Base-by-base conservation (phyloP, 2,113 vertebrate species). In the Macrotus californicus region DNA sequence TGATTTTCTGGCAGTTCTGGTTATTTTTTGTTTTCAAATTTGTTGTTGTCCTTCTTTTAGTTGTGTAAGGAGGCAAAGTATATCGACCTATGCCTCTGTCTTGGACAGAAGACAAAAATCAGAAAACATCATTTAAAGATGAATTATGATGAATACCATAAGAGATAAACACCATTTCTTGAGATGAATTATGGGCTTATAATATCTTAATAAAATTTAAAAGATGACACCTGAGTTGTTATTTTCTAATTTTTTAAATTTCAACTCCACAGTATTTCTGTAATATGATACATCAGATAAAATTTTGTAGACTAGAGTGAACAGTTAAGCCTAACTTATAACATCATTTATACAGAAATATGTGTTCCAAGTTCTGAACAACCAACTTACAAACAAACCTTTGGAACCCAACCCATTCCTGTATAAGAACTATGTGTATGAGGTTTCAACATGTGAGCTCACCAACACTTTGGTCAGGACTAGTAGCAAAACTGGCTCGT, bases 181-280 rank as follows among this genome's bases (percentile, higher is more conserved):
- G 50, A 48, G 11, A 88, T 61, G 3, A 89, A 64, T 31, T 85
- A 15, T 61, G n/a, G 34, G 26, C 39, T 61, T 73, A 52, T 34
- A 91, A 48, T 66, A 96, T 84, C 90, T 89, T 77, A 92, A 88
- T 54, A 90, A 87, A 84, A 90, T 92, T 31, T 93, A 64, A 90
- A 96, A 84, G 26, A 34, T 76, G 54, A 69, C 15, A 67, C 3
- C 4, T 76, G 18, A 59, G n/a, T 66, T 84, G 46, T 66, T 76
- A 83, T 73, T 87, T 91, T 96, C 54, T 87, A 85, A 75, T 54
- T 77, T 89, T 72, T 11, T 1, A 67, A 89, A 85, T 56, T 54
- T 80, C 79, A 73, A 31, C 70, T 61, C 67, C 19, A 46, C 59
- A 83, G n/a, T 91, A 88, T 72, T 91, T 83, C 70, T 66, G 29